These are phyloP conservation scores for Lepidurus packardi DNA, from an alignment of 1,140 invertebrate genomes.

Conservation along the genomic window DNA sequence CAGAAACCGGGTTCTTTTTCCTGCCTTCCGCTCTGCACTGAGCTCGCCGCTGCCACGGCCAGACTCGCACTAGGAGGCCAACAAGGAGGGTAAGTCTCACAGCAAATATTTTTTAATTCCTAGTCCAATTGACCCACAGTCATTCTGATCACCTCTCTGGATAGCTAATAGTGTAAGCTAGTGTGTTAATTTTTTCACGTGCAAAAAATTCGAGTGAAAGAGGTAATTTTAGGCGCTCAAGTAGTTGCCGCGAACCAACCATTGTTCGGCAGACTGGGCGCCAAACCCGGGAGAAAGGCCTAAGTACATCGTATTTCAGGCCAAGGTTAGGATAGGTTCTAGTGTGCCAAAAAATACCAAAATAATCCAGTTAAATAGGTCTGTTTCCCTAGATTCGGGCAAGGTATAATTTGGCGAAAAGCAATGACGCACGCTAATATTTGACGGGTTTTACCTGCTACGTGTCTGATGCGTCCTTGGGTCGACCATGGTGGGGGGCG, in stretches of 20 bases:
- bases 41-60: background rate
- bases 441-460: background rate
- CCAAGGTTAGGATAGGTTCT: slow-evolving; percentile 5
- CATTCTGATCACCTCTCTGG: background rate
- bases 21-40: background rate
- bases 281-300: slow-evolving; percentile 16
- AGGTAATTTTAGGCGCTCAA: background rate
- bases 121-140: background rate
- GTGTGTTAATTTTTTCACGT: slow-evolving; percentile 1
- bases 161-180: background rate
- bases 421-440: background rate
- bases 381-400: background rate
- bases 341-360: background rate
- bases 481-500: slow-evolving; percentile 1
- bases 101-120: background rate
- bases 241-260: background rate
- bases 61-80: slow-evolving; percentile 17
- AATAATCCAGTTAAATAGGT: background rate
- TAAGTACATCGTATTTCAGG: slow-evolving; percentile 8
- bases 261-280: slow-evolving; percentile 17
- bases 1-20: slow-evolving; percentile 9
- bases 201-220: background rate
- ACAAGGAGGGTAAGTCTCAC: background rate
- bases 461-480: slow-evolving; percentile 11
- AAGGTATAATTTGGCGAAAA: background rate